Base-by-base conservation (phyloP, 2,113 vertebrate genomes). In the Sylvilagus bachmani region DNA sequence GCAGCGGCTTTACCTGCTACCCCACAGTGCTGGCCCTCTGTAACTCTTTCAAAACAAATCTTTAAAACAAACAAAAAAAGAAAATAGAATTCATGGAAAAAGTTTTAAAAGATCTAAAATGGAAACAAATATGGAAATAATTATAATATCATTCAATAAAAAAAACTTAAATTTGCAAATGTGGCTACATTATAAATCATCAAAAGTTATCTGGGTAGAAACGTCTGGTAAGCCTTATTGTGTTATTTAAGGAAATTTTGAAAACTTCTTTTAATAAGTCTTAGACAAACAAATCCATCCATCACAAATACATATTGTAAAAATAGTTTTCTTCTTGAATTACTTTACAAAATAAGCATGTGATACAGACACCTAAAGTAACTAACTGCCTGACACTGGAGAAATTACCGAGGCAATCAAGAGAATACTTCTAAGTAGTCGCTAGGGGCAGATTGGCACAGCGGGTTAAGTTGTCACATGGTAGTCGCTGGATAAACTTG, bases 91-190 rank as follows among this genome's bases (percentile, higher is more conserved):
- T 93, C 38, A 91, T 66, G 11, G 11, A 73, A 71, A 88, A 77
- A 5, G 2, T 75, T 78, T 73, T 67, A 2, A 58, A 86, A 95
- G 86, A 67, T 33, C 25, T 17, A 92, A 10, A 69, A 71, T 11
- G 53, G 12, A 73, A 66, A 86, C 75, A 95, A 87, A 85, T 36
- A 62, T n/a, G 10, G 55, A 77, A 78, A 87, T 33, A 11, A 82
- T 62, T 93, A 86, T 44, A 61, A 70, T n/a, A 69, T 4, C 1
- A 77, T 10, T 31, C n/a, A 84, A 78, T 67, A 36, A 80, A 29
- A 74, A 84, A 89, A 58, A 92, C 25, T 70, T 86, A 77, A 94
- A 91, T 86, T 44, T 74, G 51, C 58, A 90, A 89, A 96, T 89
- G 53, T 49, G n/a, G 6, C 31, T 86, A 44, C 4, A 69, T 74